Evolutionary conservation across 2,113 vertebrate species (phyloP).

Genomic region (Ginglymostoma cirratum): DNA sequence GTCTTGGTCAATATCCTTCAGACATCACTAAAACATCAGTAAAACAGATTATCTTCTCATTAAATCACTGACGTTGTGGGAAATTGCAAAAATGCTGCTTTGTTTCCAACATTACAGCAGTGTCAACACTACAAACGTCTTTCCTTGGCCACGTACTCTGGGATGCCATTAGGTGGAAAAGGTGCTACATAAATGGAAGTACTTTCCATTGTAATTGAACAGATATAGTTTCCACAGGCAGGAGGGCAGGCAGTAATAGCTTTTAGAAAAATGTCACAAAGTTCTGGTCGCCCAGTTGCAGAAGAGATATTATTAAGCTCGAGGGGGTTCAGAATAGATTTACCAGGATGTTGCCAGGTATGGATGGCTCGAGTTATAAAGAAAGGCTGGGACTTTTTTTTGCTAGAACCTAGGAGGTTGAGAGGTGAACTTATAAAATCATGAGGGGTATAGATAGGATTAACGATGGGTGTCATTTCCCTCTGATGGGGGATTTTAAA

Average conservation of each 20-base stretch:
- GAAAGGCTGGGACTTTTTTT: no score
- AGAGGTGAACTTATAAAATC: no score
- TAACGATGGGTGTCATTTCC: no score
- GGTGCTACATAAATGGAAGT: not conserved
- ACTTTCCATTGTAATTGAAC: no score
- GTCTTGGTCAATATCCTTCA: not conserved
- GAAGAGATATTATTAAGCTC: no score
- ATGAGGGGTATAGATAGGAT: no score
- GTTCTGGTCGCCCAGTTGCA: no score
- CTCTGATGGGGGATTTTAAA: no score
- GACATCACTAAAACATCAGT: constrained; percentile 26
- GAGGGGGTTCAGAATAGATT: no score
- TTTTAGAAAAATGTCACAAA: not conserved
- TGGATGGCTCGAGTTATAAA: no score
- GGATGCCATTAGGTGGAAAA: not conserved
- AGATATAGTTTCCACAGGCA: not conserved
- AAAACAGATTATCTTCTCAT: not conserved
- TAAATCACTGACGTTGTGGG: not conserved
- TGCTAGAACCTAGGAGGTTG: no score
- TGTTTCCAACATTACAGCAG: not conserved
- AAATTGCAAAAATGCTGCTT: not conserved
- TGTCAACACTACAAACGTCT: not conserved
- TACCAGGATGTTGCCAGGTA: no score
- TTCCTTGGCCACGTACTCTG: not conserved
- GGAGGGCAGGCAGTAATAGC: not conserved